These are phyloP conservation scores for Meganola albula DNA, from an alignment of 2,888 invertebrate genomes.

Conservation along the genomic window DNA sequence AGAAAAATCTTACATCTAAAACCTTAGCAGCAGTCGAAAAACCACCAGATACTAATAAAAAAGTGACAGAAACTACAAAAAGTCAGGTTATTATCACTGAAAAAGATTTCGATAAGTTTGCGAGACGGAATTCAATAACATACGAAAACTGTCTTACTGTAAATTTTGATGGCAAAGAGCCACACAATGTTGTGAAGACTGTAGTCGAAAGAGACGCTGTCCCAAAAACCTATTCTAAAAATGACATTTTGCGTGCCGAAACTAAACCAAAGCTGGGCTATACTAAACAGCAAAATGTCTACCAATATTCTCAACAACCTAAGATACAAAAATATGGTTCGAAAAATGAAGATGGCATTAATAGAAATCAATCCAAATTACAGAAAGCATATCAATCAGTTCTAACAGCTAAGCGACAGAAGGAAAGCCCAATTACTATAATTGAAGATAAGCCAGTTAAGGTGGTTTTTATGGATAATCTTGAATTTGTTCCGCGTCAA, in stretches of 20 bases:
- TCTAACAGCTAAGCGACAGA: constrained; percentile 56
- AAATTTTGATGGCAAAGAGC: constrained; percentile 51
- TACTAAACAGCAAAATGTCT: constrained; percentile 38
- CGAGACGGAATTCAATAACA: constrained; percentile 60
- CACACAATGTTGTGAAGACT: constrained; percentile 51
- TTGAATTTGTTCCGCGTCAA: constrained; percentile 44
- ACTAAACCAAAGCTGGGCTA: constrained; percentile 43
- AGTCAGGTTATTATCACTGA: constrained; percentile 63
- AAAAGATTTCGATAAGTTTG: constrained; percentile 71
- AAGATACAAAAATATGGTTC: constrained; percentile 34
- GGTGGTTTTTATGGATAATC: constrained; percentile 59
- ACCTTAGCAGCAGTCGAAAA: constrained; percentile 21
- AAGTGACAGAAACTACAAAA: constrained; percentile 30
- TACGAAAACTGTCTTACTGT: constrained; percentile 63
- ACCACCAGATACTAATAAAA: constrained; percentile 13
- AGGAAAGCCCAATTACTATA: constrained; percentile 55
- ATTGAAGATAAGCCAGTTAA: constrained; percentile 72
- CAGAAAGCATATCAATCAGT: constrained; percentile 65
- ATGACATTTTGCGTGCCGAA: constrained; percentile 41
- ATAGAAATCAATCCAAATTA: constrained; percentile 59
- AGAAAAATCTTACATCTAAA: constrained; percentile 24
- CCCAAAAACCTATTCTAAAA: constrained; percentile 44
- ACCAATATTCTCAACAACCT: constrained; percentile 31
- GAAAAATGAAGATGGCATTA: constrained; percentile 38
- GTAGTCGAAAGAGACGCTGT: constrained; percentile 47